Percentiles rank a stretch among this genome's conserved stretches.
Evolutionary conservation across 2,797 vertebrate genomes (phyloP).

Genomic region (Halcyon badia): DNA sequence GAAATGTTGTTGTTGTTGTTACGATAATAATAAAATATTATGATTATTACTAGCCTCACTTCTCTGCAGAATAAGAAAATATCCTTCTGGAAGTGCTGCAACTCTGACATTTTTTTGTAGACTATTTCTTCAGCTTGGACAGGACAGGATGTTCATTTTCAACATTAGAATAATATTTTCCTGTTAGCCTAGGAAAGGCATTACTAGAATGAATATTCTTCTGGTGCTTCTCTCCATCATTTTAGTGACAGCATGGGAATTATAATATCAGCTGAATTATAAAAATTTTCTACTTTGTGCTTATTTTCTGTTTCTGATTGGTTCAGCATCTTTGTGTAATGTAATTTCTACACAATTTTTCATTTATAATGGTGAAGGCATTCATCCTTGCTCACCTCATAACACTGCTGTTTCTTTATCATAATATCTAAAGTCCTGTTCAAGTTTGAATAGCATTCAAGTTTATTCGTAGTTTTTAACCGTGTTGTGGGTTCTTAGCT

Average conservation of each 20-base stretch:
- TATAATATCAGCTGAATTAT: background rate
- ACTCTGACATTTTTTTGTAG: background rate
- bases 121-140: background rate
- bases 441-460: background rate
- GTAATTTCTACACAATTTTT: background rate
- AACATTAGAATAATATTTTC: background rate
- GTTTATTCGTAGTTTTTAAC: background rate
- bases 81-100: background rate
- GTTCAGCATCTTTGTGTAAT: background rate
- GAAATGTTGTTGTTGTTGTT: constrained; percentile 26
- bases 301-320: background rate
- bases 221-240: background rate
- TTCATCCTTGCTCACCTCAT: background rate
- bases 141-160: background rate
- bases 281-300: background rate
- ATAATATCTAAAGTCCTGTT: background rate
- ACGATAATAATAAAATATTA: constrained; percentile 13
- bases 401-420: background rate
- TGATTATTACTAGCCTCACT: background rate
- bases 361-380: background rate
- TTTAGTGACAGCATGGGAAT: background rate
- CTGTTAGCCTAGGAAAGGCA: background rate
- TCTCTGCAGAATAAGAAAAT: background rate
- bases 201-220: background rate
- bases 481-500: background rate